These are phyloP conservation scores for Tichodroma muraria DNA, from an alignment of 2,113 vertebrate genomes.

Conservation along the genomic window DNA sequence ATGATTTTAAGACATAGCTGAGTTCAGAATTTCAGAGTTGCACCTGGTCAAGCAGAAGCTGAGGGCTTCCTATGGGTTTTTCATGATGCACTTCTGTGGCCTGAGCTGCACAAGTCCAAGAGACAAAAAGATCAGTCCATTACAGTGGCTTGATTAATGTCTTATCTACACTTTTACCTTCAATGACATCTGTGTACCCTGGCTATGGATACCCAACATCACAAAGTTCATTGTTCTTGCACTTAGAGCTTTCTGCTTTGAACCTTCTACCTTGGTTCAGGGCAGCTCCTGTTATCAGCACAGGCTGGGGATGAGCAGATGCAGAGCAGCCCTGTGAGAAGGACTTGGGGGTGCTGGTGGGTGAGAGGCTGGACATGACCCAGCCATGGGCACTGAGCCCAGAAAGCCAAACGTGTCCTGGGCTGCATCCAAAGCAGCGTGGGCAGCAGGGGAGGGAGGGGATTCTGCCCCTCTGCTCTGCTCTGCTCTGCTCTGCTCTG, in stretches of 20 bases:
- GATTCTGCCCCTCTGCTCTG: not conserved
- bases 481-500: not conserved
- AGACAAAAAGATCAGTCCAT: not conserved
- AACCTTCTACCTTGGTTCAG: not conserved
- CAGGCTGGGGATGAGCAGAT: not conserved
- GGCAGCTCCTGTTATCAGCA: not conserved
- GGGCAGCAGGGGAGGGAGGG: not conserved
- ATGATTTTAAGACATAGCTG: not conserved
- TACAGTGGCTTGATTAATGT: accelerated
- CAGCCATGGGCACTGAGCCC: not conserved
- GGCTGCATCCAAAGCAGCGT: not conserved
- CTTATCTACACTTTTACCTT: not conserved
- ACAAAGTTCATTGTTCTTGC: not conserved
- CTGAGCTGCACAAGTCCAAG: not conserved
- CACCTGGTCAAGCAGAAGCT: not conserved
- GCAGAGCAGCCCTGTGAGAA: not conserved
- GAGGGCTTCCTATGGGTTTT: not conserved
- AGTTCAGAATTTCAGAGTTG: not conserved
- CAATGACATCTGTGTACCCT: not conserved
- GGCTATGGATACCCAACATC: accelerated
- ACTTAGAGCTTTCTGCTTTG: not conserved
- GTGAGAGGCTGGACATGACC: not conserved
- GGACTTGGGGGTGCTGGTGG: not conserved
- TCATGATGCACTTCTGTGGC: not conserved
- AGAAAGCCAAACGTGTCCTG: not conserved